A percentile compares a stretch with the other conserved stretches of the same genome.
Evolutionary conservation across 2,888 invertebrate species (phyloP).

Genomic region (Zelleria hepariella): DNA sequence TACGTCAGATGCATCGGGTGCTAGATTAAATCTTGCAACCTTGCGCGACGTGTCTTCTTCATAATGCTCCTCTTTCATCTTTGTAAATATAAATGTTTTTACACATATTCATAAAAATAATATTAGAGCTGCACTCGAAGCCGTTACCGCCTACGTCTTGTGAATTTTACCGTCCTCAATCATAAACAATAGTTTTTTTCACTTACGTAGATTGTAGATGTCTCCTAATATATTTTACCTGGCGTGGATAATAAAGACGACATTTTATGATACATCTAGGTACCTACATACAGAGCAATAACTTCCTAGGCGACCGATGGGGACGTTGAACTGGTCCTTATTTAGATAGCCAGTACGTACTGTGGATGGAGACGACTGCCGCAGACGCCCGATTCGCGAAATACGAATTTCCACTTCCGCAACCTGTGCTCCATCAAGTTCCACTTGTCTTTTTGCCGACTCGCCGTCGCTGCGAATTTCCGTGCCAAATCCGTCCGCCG

Average conservation of each 20-base stretch:
- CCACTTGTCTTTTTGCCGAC: neutral
- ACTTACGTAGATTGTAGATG: neutral
- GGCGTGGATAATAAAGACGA: neutral
- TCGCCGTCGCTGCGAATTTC: neutral
- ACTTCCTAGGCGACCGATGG: slow-evolving; percentile 47
- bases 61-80: neutral
- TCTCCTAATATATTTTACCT: neutral
- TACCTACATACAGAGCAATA: slow-evolving; percentile 20
- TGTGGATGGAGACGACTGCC: slow-evolving; percentile 45
- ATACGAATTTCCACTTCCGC: slow-evolving; percentile 58
- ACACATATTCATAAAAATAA: neutral
- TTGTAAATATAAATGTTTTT: neutral
- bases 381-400: slow-evolving; percentile 48
- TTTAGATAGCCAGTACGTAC: slow-evolving; percentile 65
- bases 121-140: neutral
- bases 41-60: neutral
- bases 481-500: neutral
- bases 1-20: neutral
- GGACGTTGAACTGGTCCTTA: slow-evolving; percentile 70
- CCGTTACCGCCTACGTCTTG: neutral
- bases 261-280: slow-evolving; percentile 20
- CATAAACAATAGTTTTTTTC: neutral
- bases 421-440: slow-evolving; percentile 32
- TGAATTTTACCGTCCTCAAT: neutral
- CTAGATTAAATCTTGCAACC: neutral